phyloP scores from a whole-genome alignment of 2,888 invertebrate species.

The Diarsia brunnea region DNA sequence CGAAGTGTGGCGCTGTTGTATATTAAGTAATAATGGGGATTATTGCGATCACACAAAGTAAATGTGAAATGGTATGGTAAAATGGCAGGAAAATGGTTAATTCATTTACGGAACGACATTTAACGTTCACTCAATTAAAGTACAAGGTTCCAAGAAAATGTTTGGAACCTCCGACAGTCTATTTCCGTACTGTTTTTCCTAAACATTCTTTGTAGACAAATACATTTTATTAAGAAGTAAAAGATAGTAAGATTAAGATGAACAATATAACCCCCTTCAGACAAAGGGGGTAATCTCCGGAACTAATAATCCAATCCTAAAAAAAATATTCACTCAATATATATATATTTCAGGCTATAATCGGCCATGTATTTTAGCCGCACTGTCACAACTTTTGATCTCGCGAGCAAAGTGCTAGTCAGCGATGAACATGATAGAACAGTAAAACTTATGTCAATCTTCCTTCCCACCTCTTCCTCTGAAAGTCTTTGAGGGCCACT shows the following conservation, averaged over 20 bases:
- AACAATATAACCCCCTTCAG: no score
- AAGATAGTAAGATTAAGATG: no score
- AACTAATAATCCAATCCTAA: no score
- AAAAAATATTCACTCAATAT: no score
- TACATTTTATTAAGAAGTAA: no score
- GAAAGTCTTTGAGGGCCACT: not conserved
- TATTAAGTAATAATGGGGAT: not conserved
- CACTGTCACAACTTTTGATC: no score
- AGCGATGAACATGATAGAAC: no score
- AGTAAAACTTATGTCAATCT: not conserved
- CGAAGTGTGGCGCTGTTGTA: not conserved
- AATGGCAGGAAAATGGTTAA: not conserved
- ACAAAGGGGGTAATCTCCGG: no score
- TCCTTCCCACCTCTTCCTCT: not conserved
- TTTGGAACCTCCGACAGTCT: not conserved
- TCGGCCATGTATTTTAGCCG: no score
- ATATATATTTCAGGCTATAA: no score
- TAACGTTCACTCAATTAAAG: not conserved
- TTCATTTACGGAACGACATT: not conserved
- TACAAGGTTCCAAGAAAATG: not conserved
- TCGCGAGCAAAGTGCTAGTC: no score
- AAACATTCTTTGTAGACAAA: not conserved
- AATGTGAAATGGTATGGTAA: not conserved
- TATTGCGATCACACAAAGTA: not conserved
- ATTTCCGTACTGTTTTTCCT: not conserved